Percentiles rank a stretch among this genome's conserved stretches.
phyloP scores from a whole-genome alignment of 2,113 vertebrate species.

The Aleadryas rufinucha region DNA sequence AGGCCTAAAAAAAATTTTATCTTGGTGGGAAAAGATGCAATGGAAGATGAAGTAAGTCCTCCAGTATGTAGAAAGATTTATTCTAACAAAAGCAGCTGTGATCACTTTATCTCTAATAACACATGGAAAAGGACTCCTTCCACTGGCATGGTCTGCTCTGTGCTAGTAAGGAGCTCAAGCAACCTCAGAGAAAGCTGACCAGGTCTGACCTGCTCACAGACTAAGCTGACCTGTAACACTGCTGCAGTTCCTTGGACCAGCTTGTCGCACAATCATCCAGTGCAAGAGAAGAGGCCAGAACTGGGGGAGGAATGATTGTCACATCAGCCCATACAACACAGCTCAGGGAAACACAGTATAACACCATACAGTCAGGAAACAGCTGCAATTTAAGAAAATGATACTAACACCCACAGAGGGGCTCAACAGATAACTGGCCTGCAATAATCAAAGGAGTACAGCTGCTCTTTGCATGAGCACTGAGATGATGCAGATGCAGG shows the following conservation, averaged over 20 bases:
- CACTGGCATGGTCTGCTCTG: not conserved
- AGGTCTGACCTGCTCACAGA: not conserved
- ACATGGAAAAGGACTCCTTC: not conserved
- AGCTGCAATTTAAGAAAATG: not conserved
- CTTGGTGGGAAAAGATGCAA: not conserved
- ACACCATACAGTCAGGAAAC: not conserved
- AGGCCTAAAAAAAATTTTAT: not conserved
- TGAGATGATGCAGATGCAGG: not conserved
- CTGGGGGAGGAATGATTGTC: not conserved
- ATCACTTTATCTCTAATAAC: not conserved
- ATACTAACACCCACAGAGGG: not conserved
- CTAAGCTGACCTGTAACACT: not conserved
- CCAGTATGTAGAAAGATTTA: not conserved
- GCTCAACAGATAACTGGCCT: not conserved
- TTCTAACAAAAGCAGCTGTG: not conserved
- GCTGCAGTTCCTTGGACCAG: not conserved
- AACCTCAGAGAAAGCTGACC: not conserved
- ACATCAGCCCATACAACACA: not conserved
- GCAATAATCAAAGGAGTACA: not conserved
- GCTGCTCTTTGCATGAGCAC: not conserved
- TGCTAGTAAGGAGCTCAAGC: not conserved
- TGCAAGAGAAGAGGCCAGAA: not conserved
- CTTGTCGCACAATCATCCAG: not conserved
- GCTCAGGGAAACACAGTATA: not conserved
- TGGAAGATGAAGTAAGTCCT: not conserved